These are phyloP conservation scores for Andrena minutula DNA, from an alignment of 2,888 invertebrate genomes.

Conservation along the genomic window DNA sequence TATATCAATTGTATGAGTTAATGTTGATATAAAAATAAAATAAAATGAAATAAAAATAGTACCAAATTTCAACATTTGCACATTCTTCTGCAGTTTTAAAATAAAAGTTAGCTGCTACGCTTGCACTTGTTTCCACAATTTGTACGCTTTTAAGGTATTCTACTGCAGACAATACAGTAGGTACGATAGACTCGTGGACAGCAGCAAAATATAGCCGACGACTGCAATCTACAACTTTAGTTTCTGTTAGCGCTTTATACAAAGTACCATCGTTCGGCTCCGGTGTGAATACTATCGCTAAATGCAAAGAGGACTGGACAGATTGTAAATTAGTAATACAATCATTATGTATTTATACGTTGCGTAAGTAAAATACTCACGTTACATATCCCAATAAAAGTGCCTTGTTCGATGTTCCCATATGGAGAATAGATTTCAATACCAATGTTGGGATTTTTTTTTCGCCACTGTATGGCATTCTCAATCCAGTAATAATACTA, in stretches of 20 bases:
- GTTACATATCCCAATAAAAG: conserved; percentile 74
- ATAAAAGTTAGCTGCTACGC: conserved; percentile 30
- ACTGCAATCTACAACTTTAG: conserved; percentile 77
- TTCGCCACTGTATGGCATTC: conserved; percentile 81
- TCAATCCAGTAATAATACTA: conserved; percentile 83
- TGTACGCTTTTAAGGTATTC: conserved; percentile 22
- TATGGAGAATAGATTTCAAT: conserved; percentile 84
- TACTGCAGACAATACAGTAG: conserved; percentile 65
- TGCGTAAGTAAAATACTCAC: conserved; percentile 62
- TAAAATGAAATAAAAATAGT: conserved; percentile 1
- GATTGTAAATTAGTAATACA: conserved; percentile 58
- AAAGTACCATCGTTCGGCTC: conserved; percentile 71
- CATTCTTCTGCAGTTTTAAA: conserved; percentile 64
- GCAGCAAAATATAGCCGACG: conserved; percentile 68
- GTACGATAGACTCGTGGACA: conserved; percentile 69
- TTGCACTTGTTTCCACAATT: conserved; percentile 1
- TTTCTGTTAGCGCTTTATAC: conserved; percentile 69
- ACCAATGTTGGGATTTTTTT: conserved; percentile 75
- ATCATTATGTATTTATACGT: conserved; percentile 6
- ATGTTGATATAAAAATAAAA: conserved; percentile 15
- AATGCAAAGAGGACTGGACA: conserved; percentile 46
- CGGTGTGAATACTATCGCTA: conserved; percentile 75
- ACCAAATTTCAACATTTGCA: conserved; percentile 42
- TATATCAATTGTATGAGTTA: not conserved
- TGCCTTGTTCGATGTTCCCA: conserved; percentile 84